phyloP scores from a whole-genome alignment of 2,113 vertebrate species.

The human region GRCh38 chr9:32268001-32268500 shows the following conservation, averaged over 20 bases:
- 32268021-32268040: constrained; percentile 75
- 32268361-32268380: background rate
- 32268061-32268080: constrained; percentile 74
- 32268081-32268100: constrained; percentile 73
- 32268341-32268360: background rate
- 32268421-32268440: background rate
- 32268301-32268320: background rate
- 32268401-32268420: background rate
- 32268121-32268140: constrained; percentile 60
- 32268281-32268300: background rate
- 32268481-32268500: background rate
- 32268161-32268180: constrained; percentile 31
- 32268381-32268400: background rate
- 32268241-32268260: background rate
- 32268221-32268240: background rate
- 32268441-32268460: constrained; percentile 8
- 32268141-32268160: constrained; percentile 42
- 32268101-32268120: constrained; percentile 28
- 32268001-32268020: constrained; percentile 77
- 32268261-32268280: background rate
- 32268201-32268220: constrained; percentile 34
- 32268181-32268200: constrained; percentile 58
- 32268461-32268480: background rate
- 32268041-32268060: constrained; percentile 70
- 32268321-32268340: background rate